Evolutionary conservation across 2,113 vertebrate genomes (phyloP).

Genomic region (Tricholaema leucomelas): DNA sequence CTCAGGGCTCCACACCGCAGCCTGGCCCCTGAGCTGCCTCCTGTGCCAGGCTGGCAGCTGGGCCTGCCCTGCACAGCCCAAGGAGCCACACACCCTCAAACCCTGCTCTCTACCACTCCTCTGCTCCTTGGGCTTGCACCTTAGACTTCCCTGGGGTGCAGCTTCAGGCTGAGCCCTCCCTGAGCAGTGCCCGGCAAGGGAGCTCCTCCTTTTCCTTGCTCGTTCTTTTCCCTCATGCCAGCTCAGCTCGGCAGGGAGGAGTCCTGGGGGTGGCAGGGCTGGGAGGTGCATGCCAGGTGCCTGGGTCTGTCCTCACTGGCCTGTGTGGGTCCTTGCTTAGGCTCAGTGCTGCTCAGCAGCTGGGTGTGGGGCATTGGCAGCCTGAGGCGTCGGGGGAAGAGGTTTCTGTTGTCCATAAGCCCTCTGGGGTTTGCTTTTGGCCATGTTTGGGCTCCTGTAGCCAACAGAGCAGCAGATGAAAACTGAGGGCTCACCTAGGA

Average conservation of each 20-base stretch:
- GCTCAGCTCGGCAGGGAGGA: neutral
- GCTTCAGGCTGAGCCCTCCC: neutral
- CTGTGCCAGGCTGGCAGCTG: neutral
- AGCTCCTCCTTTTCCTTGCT: neutral
- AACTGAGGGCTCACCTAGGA: neutral
- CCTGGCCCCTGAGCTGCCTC: neutral
- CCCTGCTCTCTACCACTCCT: rapidly evolving
- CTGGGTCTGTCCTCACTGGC: neutral
- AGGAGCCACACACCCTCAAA: neutral
- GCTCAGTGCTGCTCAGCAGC: neutral
- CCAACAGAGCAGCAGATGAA: rapidly evolving
- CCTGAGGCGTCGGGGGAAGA: rapidly evolving
- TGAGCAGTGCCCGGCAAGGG: neutral
- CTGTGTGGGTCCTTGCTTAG: neutral
- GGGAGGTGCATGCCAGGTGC: neutral
- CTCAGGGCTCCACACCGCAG: neutral
- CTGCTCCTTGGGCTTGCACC: neutral
- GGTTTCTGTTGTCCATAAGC: neutral
- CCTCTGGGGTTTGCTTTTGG: neutral
- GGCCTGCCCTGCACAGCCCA: rapidly evolving
- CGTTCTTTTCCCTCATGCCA: neutral
- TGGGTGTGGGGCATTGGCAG: no score
- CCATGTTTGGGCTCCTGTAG: neutral
- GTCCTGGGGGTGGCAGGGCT: neutral
- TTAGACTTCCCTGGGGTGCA: neutral